phyloP scores from a whole-genome alignment of 2,888 invertebrate genomes.

The Troides aeacus region DNA sequence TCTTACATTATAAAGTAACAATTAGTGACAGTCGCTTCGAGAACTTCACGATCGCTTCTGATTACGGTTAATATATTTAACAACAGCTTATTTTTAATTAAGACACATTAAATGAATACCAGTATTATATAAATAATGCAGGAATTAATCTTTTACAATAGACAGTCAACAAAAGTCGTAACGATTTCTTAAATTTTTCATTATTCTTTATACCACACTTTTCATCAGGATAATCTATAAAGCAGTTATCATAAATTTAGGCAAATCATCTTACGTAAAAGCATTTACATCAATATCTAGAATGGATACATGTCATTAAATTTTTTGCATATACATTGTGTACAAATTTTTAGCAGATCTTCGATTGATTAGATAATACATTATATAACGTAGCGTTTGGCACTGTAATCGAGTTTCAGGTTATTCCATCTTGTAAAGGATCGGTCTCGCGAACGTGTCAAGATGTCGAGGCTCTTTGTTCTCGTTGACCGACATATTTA shows the following conservation, averaged over 20 bases:
- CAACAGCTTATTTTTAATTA: neutral
- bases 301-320: too few species aligned
- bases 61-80: slow-evolving; percentile 25
- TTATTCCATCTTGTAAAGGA: slow-evolving; percentile 9
- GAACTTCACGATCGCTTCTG: slow-evolving; percentile 23
- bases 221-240: too few species aligned
- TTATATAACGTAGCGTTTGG: slow-evolving; percentile 8
- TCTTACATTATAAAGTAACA: slow-evolving; percentile 36
- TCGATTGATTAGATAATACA: neutral
- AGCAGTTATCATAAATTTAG: too few species aligned
- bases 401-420: slow-evolving; percentile 17
- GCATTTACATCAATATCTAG: too few species aligned
- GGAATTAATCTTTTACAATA: too few species aligned
- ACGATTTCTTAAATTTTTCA: too few species aligned
- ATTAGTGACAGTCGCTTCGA: slow-evolving; percentile 26
- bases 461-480: slow-evolving; percentile 60
- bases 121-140: neutral
- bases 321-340: too few species aligned
- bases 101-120: neutral
- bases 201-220: too few species aligned
- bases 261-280: too few species aligned
- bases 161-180: too few species aligned
- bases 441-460: slow-evolving; percentile 24
- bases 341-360: neutral
- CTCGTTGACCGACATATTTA: slow-evolving; percentile 70